These are phyloP conservation scores for Daphoenositta chrysoptera DNA, from an alignment of 2,113 vertebrate genomes.

Conservation along the genomic window DNA sequence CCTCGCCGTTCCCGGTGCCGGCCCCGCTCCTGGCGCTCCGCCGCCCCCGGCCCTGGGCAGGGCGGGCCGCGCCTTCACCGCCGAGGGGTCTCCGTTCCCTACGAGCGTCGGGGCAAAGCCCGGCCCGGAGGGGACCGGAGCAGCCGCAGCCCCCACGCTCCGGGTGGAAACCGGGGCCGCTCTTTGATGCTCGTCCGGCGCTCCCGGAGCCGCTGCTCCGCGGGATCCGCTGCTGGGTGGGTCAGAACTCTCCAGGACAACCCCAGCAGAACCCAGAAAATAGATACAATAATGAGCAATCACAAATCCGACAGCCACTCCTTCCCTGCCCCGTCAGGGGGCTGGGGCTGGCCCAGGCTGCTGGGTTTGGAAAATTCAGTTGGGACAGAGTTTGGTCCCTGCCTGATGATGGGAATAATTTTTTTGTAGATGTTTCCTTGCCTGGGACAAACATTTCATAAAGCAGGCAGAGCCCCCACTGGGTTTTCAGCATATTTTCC, in stretches of 20 bases:
- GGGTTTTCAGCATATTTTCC: background rate
- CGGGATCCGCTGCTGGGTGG: background rate
- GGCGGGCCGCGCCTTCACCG: background rate
- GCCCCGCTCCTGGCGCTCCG: too few relatives aligned
- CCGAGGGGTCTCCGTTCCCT: background rate
- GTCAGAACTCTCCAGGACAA: background rate
- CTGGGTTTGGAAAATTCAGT: background rate
- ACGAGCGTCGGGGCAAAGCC: slow-evolving; percentile 16
- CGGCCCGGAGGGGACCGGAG: background rate
- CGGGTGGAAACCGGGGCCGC: slow-evolving; percentile 42
- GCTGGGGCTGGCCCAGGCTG: accelerated
- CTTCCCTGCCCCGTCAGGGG: background rate
- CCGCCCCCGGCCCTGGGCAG: background rate
- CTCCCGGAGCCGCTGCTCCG: accelerated
- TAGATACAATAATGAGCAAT: accelerated
- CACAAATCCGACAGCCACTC: background rate
- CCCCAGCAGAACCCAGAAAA: accelerated
- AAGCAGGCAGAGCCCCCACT: background rate
- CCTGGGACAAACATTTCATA: background rate
- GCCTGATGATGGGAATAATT: background rate
- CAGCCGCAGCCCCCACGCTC: background rate
- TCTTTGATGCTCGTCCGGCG: background rate
- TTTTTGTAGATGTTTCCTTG: background rate
- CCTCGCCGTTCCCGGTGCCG: too few relatives aligned
- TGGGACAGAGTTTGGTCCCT: background rate